Base-by-base conservation (phyloP, 1,140 invertebrate species). In the Steinernema feltiae region DNA sequence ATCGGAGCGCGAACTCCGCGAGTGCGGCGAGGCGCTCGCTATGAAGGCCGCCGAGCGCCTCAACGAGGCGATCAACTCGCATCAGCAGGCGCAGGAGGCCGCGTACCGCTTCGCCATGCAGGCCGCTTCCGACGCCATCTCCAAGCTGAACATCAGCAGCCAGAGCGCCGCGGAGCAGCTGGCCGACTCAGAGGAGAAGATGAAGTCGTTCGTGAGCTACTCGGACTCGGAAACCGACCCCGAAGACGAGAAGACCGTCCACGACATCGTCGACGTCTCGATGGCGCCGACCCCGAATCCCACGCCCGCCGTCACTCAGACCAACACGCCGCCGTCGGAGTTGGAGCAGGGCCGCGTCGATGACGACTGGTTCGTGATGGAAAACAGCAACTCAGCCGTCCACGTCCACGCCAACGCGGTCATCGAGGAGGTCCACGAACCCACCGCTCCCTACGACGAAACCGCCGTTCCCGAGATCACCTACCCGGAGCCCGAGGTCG, bases 341-440 rank as follows among this genome's bases (percentile, higher is more conserved):
- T 27, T 72, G 53, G 74, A 76, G 24, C 53, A 63, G 24, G 53
- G 53, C 7, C 53, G 53, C 53, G 24, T 63, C 18, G 75, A 76
- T 30, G 32, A 27, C 48, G 48, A 69, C 3, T 78, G 76, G 76
- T 78, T 79, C 48, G 70, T 75, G 3, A 71, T 78, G 24, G 77
- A 79, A 24, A 32, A 79, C n/a, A 35, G 32, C 41, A 15, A 63
- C 7, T 27, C 53, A 27, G 53, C 24, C 24, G n/a, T n/a, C n/a
- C n/a, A n/a, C n/a, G n/a, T n/a, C n/a, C n/a, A n/a, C n/a, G n/a
- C n/a, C n/a, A n/a, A n/a, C n/a, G n/a, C n/a, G n/a, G n/a, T n/a
- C n/a, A n/a, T n/a, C n/a, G n/a, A n/a, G n/a, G n/a, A n/a, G n/a
- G n/a, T n/a, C n/a, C n/a, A n/a, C n/a, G n/a, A n/a, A n/a, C n/a